These are phyloP conservation scores for Athene noctua DNA, from an alignment of 2,113 vertebrate species.

Conservation along the genomic window DNA sequence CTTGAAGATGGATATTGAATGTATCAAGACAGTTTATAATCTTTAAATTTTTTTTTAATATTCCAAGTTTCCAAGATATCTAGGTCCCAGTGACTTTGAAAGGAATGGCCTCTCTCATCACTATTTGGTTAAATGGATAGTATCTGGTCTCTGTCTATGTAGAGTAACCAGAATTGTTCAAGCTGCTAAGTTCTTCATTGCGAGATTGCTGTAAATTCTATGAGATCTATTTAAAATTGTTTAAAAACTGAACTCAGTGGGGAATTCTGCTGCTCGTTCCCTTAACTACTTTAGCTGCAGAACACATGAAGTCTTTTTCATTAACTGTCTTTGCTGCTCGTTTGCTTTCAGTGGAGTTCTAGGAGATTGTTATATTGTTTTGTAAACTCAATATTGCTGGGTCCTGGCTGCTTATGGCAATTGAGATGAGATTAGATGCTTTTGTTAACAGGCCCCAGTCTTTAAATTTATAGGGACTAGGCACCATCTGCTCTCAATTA, in stretches of 20 bases:
- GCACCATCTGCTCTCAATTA: constrained; percentile 66
- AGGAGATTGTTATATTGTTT: constrained; percentile 41
- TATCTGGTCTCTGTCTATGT: neutral
- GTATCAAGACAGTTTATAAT: neutral
- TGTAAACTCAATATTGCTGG: constrained; percentile 54
- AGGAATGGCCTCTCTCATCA: neutral
- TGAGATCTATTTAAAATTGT: constrained; percentile 25
- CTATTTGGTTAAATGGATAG: neutral
- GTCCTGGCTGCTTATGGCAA: constrained; percentile 50
- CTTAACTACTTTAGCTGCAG: constrained; percentile 31
- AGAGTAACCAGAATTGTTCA: neutral
- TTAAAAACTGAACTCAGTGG: constrained; percentile 35
- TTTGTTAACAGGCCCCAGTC: constrained; percentile 59
- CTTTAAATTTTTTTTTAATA: neutral
- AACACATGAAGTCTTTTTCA: constrained; percentile 43
- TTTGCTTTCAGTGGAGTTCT: constrained; percentile 42
- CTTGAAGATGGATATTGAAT: neutral
- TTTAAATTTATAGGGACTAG: constrained; percentile 50
- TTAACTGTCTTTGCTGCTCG: constrained; percentile 42
- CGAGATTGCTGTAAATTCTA: neutral
- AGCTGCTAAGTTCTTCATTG: neutral
- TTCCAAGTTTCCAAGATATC: neutral
- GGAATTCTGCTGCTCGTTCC: neutral
- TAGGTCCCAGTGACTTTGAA: neutral
- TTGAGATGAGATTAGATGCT: constrained; percentile 61